Conservation (phyloP, 2,797 vertebrate genomes). For the Gallinago stenura region DNA sequence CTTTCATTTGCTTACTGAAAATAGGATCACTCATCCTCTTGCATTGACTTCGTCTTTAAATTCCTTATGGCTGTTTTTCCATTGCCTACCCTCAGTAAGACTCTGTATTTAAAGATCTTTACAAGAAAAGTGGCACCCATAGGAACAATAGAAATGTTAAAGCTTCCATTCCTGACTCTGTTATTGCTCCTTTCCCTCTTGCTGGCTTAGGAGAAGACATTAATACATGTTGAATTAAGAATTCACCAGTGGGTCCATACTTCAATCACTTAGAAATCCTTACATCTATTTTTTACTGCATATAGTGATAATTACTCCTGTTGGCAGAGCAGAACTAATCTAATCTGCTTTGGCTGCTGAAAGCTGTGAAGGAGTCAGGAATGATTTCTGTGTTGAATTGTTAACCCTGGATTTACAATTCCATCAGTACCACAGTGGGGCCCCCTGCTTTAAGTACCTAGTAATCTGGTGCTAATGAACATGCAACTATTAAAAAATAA, state of each 20-base stretch:
- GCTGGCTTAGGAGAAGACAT: background rate
- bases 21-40: background rate
- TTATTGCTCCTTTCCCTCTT: background rate
- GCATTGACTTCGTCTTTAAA: background rate
- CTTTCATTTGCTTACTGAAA: background rate
- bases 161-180: background rate
- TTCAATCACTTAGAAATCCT: conserved; percentile 41
- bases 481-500: background rate
- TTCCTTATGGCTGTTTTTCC: background rate
- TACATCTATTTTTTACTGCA: conserved; percentile 57
- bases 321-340: conserved; percentile 67
- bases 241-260: background rate
- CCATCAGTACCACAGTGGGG: background rate
- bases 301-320: conserved; percentile 60
- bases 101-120: background rate
- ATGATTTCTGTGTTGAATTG: background rate
- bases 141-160: background rate
- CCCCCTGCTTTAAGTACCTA: background rate
- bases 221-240: conserved; percentile 45
- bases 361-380: conserved; percentile 40
- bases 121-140: background rate
- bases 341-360: conserved; percentile 57
- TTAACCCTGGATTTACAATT: conserved; percentile 28
- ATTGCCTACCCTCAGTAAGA: background rate
- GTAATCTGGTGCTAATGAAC: background rate